Conservation (phyloP, 2,888 invertebrate genomes). For the Tinea semifulvella region DNA sequence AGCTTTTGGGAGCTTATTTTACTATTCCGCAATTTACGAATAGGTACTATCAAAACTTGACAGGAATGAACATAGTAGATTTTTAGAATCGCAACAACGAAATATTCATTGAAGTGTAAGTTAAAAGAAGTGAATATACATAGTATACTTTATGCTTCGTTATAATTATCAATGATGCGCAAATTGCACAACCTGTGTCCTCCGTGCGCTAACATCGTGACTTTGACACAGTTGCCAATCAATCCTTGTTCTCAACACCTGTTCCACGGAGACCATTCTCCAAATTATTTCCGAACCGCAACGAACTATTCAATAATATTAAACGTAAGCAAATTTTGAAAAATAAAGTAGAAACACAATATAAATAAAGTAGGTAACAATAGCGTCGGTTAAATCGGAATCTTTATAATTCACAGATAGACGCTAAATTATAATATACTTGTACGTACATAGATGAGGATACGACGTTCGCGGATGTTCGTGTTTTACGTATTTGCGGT, state of each 20-base stretch:
- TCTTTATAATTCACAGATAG: neutral
- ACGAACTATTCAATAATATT: too few species aligned
- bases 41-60: too few species aligned
- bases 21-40: too few species aligned
- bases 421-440: neutral
- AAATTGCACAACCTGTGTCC: conserved; percentile 39
- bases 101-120: conserved; percentile 7
- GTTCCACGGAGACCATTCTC: conserved; percentile 3
- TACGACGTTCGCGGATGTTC: conserved; percentile 1
- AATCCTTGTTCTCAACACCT: conserved; percentile 3
- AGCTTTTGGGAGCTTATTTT: too few species aligned
- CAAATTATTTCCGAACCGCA: too few species aligned
- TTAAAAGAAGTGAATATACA: too few species aligned
- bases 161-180: conserved; percentile 35
- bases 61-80: too few species aligned
- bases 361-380: too few species aligned
- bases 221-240: conserved; percentile 54
- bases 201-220: conserved; percentile 52
- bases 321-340: too few species aligned
- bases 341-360: too few species aligned
- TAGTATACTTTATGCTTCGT: neutral
- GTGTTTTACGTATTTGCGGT: neutral
- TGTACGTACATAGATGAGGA: too few species aligned
- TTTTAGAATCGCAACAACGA: too few species aligned
- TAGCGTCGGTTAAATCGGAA: conserved; percentile 4